phyloP scores from a whole-genome alignment of 2,113 vertebrate species.

The Malurus melanocephalus region DNA sequence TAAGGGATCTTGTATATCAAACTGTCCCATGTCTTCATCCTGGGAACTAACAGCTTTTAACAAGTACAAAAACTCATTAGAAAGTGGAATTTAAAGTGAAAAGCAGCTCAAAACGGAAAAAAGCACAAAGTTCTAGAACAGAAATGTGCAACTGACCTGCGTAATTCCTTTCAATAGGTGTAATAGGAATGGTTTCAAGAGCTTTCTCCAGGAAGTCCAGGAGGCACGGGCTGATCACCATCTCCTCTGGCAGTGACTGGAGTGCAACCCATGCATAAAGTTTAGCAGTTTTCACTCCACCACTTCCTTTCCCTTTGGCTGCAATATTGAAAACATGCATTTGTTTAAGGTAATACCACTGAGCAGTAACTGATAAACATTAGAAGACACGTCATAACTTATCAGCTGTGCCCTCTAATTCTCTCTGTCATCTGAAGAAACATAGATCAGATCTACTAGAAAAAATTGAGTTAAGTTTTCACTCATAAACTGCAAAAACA shows the following conservation, averaged over 20 bases:
- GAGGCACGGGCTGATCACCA: constrained; percentile 97
- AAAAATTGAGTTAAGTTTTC: background rate
- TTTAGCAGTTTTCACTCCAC: constrained; percentile 93
- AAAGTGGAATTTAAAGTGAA: background rate
- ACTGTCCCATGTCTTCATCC: constrained; percentile 95
- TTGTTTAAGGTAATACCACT: background rate
- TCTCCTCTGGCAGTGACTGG: constrained; percentile 95
- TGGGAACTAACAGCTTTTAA: constrained; percentile 84
- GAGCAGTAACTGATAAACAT: background rate
- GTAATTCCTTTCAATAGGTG: constrained; percentile 91
- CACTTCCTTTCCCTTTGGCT: constrained; percentile 93
- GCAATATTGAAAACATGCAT: constrained; percentile 41
- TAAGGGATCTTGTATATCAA: constrained; percentile 89
- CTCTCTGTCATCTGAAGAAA: background rate
- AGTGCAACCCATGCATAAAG: constrained; percentile 97
- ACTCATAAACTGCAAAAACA: background rate
- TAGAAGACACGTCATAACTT: background rate
- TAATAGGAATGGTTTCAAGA: constrained; percentile 96
- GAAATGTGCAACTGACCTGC: constrained; percentile 62
- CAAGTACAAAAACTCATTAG: constrained; percentile 35
- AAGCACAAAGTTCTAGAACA: background rate
- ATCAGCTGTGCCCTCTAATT: background rate
- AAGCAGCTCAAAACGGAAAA: background rate
- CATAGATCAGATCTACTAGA: background rate
- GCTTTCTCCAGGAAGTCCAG: constrained; percentile 97